Conservation (phyloP, 1,140 invertebrate genomes). For the Drosophila azteca region DNA sequence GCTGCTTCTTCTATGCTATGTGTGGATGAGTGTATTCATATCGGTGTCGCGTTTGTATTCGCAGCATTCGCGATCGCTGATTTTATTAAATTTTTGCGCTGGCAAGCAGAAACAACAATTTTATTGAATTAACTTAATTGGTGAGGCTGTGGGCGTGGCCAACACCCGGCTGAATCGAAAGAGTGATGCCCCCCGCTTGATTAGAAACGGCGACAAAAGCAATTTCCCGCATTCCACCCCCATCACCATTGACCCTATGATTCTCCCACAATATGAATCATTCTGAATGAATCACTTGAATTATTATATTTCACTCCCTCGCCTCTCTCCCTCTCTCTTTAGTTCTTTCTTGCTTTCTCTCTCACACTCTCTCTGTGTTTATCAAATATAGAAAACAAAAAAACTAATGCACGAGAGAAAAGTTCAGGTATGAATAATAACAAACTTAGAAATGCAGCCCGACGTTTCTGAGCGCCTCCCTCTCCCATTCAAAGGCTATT, state of each 20-base stretch:
- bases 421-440: too few species aligned
- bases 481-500: too few species aligned
- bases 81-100: slow-evolving; percentile 45
- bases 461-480: too few species aligned
- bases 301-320: neutral
- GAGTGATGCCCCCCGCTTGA: slow-evolving; percentile 36
- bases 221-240: slow-evolving; percentile 35
- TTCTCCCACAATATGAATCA: slow-evolving; percentile 40
- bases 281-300: slow-evolving; percentile 18
- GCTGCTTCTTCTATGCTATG: slow-evolving; percentile 10
- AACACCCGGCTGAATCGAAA: slow-evolving; percentile 19
- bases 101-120: slow-evolving; percentile 35
- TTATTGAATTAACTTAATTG: slow-evolving; percentile 69
- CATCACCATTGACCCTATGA: slow-evolving; percentile 8
- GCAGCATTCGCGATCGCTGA: slow-evolving; percentile 12
- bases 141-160: slow-evolving; percentile 29
- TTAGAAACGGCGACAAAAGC: slow-evolving; percentile 70
- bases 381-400: too few species aligned
- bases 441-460: too few species aligned
- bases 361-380: too few species aligned
- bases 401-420: too few species aligned
- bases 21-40: too few species aligned
- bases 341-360: too few species aligned
- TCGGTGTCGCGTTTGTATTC: too few species aligned
- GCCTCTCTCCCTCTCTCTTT: too few species aligned